phyloP scores from a whole-genome alignment of 2,888 invertebrate species.

The Zele albiditarsus region DNA sequence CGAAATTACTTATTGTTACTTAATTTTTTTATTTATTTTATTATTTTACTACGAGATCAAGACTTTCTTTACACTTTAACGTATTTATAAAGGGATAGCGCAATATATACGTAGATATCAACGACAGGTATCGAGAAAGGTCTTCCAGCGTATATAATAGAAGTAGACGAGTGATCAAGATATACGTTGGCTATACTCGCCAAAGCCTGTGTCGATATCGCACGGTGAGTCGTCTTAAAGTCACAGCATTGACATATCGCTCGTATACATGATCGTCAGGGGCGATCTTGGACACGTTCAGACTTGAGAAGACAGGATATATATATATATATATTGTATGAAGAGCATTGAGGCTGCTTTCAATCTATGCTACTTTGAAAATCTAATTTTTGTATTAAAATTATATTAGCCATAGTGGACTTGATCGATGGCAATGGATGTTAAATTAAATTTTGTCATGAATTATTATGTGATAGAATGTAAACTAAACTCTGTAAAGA shows the following conservation, averaged over 20 bases:
- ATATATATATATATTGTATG: conserved; percentile 32
- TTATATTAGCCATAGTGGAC: too few species aligned
- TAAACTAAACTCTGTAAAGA: too few species aligned
- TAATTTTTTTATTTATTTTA: too few species aligned
- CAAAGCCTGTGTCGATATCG: conserved; percentile 40
- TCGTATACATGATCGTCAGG: conserved; percentile 47
- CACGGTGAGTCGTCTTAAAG: conserved; percentile 50
- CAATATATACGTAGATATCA: conserved; percentile 33
- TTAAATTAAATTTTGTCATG: too few species aligned
- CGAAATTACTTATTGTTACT: too few species aligned
- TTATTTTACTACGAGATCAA: too few species aligned
- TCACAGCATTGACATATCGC: conserved; percentile 49
- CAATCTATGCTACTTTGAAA: too few species aligned
- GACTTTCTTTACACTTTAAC: too few species aligned
- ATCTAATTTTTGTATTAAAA: too few species aligned
- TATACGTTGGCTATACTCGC: conserved; percentile 42
- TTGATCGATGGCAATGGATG: too few species aligned
- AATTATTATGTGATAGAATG: too few species aligned
- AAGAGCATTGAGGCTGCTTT: background rate
- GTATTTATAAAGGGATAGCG: background rate
- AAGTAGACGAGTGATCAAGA: conserved; percentile 31
- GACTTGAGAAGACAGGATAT: conserved; percentile 25
- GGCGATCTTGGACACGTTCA: conserved; percentile 12
- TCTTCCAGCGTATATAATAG: background rate
- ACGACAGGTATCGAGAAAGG: conserved; percentile 37